Evolutionary conservation across 2,797 vertebrate genomes (phyloP), one percentile per base, ranked within the genome.

Genomic region (Sebastes iracundus): DNA sequence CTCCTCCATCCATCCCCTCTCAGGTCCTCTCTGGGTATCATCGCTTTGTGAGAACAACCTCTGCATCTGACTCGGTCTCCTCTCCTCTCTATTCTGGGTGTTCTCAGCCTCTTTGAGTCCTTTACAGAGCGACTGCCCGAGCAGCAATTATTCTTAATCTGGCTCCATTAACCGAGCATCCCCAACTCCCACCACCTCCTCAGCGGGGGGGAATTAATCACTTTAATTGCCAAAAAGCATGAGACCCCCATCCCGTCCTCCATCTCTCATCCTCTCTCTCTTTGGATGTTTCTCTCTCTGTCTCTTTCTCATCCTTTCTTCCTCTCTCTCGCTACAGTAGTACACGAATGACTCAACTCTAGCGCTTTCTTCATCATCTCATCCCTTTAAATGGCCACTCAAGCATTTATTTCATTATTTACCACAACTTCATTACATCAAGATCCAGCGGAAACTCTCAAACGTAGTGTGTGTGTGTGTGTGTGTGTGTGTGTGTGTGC

Each of bases 101-200:
- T 83, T 79, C 82, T 90, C 74, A 75, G 73, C 74, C 76, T 93
- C 79, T 83, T 53, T 70, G 49, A 87, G 75, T 79, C 73, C 27
- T 89, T 87, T 72, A 83, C 84, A 90, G 83, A 82, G 73, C 64
- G 66, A 71, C 65, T 66, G 61, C 63, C 67, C 33, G 27, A 89
- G 90, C 76, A 79, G 86, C 87, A 90, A 86, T 94, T 91, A 88
- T 88, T 91, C 86, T 89, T 91, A 92, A 94, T 94, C 90, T 90
- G 83, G 52, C 81, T 89, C 89, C 82, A 90, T 94, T 93, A 92
- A 88, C 88, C 82, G 77, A 75, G 46, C 65, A 35, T 3, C 66
- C 27, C 64, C 55, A 28, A 30, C 32, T 27, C 49, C 64, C 35
- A 12, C 49, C 64, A 64, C 62, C 72, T 90, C 75, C 82, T 88